Conservation (phyloP, 2,888 invertebrate genomes). For the Noctua janthe region DNA sequence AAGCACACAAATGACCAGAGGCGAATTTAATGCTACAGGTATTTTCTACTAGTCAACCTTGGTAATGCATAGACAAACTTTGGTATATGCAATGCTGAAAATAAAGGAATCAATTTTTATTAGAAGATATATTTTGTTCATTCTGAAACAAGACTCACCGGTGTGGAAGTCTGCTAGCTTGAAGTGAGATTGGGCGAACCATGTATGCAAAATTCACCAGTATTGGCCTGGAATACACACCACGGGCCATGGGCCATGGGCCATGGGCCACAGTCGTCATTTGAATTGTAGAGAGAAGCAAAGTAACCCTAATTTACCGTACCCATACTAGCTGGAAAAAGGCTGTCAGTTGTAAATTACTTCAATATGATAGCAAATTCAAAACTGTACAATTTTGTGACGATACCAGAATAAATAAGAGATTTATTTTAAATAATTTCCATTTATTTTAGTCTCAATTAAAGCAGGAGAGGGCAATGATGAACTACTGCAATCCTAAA, state of each 20-base stretch:
- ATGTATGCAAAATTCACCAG: background rate
- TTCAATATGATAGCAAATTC: background rate
- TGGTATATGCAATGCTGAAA: background rate
- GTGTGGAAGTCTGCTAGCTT: background rate
- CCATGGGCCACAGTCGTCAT: background rate
- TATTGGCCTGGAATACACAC: background rate
- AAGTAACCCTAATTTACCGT: background rate
- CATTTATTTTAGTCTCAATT: constrained; percentile 27
- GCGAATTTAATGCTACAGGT: background rate
- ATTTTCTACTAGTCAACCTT: background rate
- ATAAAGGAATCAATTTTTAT: background rate
- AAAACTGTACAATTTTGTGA: background rate
- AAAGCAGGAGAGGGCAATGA: constrained; percentile 30
- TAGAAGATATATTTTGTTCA: background rate
- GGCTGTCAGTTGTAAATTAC: background rate
- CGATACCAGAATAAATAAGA: background rate
- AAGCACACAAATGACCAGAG: background rate
- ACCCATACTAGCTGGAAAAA: background rate
- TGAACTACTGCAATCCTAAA: constrained; percentile 26
- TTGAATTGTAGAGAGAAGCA: background rate
- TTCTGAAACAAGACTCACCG: background rate
- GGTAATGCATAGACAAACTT: background rate
- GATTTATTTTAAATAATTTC: background rate
- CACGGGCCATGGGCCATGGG: background rate
- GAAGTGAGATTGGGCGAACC: background rate